Base-by-base conservation (phyloP, 2,888 invertebrate species). In the Ormyrus nitidulus region DNA sequence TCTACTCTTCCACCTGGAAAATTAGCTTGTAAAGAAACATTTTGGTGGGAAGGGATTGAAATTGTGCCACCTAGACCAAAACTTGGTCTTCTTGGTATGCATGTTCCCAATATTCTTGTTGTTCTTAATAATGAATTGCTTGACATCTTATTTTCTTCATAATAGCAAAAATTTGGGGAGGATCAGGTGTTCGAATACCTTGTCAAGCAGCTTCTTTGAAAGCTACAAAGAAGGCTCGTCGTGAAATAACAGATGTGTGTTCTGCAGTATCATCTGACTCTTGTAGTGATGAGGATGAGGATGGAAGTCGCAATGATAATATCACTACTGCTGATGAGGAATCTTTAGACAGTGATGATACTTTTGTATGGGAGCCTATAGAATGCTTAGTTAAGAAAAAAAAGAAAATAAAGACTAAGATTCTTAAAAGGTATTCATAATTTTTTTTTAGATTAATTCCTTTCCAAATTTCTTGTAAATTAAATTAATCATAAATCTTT, bases 1-100 rank as follows among this genome's bases (percentile, higher is more conserved):
- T 82, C 86, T 8, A 85, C 84, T 48, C 82, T 88, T 61, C 86
- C 86, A 48, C 82, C 87, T 3, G 93, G 93, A 4, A 93, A 93
- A 79, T 91, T 94, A 76, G 92, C 92, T 68, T 93, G 94, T 86
- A 93, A 93, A 88, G 94, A 95, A 87, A 91, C 92, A 79, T 94
- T 94, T 91, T 95, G 95, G 94, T 95, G 95, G 95, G 93, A 94
- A 79, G 95, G 95, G 34, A 92, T 95, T 74, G 93, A 93, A 89
- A 91, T 95, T 66, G 92, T 92, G 6, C 94, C 94, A 0, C 92
- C 93, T 1, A 92, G 94, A 34, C 93, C 92, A 0, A 92, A 93
- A 61, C 91, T 94, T 66, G 95, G 95, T 0, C 88, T 95, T 44
- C 90, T 95, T 54, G 93, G 93, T 84, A 92, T 91, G 79, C 19